phyloP scores from a whole-genome alignment of 1,140 invertebrate genomes.

The Apis dorsata region DNA sequence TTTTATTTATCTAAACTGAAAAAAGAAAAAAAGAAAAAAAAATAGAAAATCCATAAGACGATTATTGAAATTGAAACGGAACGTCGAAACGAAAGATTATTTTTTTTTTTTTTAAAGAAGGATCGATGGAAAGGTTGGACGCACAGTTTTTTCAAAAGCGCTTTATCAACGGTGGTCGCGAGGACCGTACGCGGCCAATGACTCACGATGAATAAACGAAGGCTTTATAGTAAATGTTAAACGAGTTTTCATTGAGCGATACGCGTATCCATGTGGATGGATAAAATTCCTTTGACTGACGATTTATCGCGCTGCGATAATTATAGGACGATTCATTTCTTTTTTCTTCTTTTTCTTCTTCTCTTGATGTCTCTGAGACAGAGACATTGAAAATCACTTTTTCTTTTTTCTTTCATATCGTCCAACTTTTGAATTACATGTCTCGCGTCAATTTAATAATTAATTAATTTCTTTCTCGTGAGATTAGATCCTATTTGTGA shows the following conservation, averaged over 20 bases:
- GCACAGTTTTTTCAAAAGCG: conserved; percentile 12
- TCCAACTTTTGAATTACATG: too few relatives aligned
- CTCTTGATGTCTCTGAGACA: neutral
- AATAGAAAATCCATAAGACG: too few relatives aligned
- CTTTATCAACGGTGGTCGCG: neutral
- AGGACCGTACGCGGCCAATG: conserved; percentile 28
- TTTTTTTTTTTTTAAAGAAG: too few relatives aligned
- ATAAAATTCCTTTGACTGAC: conserved; percentile 29
- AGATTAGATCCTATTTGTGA: too few relatives aligned
- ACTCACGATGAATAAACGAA: conserved; percentile 31
- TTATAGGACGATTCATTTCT: neutral
- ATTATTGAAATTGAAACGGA: too few relatives aligned
- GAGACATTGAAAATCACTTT: neutral
- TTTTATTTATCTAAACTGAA: too few relatives aligned
- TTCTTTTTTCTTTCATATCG: too few relatives aligned
- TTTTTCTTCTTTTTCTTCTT: neutral
- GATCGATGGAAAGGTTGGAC: neutral
- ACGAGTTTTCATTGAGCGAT: conserved; percentile 43
- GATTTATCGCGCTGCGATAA: neutral
- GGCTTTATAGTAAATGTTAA: conserved; percentile 33
- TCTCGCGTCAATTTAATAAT: too few relatives aligned
- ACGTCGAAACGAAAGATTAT: too few relatives aligned
- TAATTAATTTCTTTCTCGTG: too few relatives aligned
- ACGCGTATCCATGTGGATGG: conserved; percentile 33
- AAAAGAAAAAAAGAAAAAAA: too few relatives aligned